Evolutionary conservation across 2,888 invertebrate genomes (phyloP), one percentile per base, ranked within the genome.

Genomic region (Pterostichus niger): DNA sequence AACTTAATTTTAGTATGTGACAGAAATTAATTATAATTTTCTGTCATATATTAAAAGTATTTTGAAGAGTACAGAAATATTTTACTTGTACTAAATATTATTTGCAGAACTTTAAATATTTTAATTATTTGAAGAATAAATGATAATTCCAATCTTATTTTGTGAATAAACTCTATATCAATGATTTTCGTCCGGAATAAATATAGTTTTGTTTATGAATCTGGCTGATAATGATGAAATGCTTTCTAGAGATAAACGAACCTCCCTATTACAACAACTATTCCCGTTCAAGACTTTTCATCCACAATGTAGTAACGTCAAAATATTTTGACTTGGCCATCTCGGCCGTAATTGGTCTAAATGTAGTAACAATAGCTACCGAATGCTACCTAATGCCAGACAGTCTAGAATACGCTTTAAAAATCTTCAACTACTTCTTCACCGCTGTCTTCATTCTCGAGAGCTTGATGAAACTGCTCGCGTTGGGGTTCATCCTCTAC

Each of bases 261-360:
- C 96, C 97, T 79, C 99, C 99, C 0, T 99, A 99, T 90, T 99
- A 98, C 91, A 94, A 96, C 35, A 94, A 96, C 88, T 99, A 99
- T 89, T 96, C 96, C 0, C 96, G 95, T 86, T 94, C 94, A 85
- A 93, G 99, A 78, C 93, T 98, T 85, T 95, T 98, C 88, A 96
- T 99, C 49, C 99, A 99, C 91, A 98, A 97, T 87, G 96, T 99
- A 81, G 98, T 99, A 84, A 98, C 97, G 46, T 99, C 98, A 61
- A 99, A 99, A 90, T 99, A 99, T 91, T 99, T 99, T 90, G 99
- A 99, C 89, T 92, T 99, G 86, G 99, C 99, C 24, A 99, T 99
- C 85, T 99, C 99, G 2, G 99, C 98, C 31, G 99, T 99, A 52
- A 99, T 99, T 86, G 99, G 99, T 24, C 93, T 99, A 68, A 99